Base-by-base conservation (phyloP, 2,888 invertebrate genomes). In the Tachina fera region DNA sequence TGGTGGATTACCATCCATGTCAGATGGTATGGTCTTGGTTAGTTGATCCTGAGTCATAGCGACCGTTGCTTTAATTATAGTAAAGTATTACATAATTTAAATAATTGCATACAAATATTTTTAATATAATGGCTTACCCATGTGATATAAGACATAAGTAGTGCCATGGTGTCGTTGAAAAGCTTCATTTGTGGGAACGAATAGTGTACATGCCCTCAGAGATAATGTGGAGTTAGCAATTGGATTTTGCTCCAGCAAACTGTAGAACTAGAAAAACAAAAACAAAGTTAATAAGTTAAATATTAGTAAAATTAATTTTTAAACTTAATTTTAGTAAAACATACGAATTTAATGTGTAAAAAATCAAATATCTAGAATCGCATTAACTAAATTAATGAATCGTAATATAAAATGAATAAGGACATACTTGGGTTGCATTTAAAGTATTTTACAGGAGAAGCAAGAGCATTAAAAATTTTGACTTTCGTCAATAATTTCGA, bases 121-220 rank as follows among this genome's bases (percentile, higher is more conserved):
- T n/a, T 13, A 6, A 8, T 53, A 13, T 9, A 71, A n/a, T 49
- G 43, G 95, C 96, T 96, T 94, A 97, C 97, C 95, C 93, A 97
- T 96, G 91, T 97, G 97, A 91, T 97, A 97, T 22, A 96, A 94
- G 22, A 97, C 95, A 85, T 91, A 89, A 45, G 91, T 95, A 84
- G 94, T 94, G 1, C 94, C 94, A 86, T 93, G 94, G 92, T 95
- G 95, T 86, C 95, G 94, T 93, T 96, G 96, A 93, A 97, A 97
- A 82, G 97, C 97, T 88, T 95, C 95, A 93, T 98, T 97, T 87
- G 96, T 97, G 11, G 97, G 97, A 76, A 97, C 97, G 90, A 98
- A 98, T 83, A 98, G 94, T n/a, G 97, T 97, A 91, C 96, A 95
- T 90, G 96, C 95, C 87, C 97, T 95, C 91, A 95, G 95, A 89